Conservation (phyloP, 2,113 vertebrate species). For the Notarius lentiginosus region DNA sequence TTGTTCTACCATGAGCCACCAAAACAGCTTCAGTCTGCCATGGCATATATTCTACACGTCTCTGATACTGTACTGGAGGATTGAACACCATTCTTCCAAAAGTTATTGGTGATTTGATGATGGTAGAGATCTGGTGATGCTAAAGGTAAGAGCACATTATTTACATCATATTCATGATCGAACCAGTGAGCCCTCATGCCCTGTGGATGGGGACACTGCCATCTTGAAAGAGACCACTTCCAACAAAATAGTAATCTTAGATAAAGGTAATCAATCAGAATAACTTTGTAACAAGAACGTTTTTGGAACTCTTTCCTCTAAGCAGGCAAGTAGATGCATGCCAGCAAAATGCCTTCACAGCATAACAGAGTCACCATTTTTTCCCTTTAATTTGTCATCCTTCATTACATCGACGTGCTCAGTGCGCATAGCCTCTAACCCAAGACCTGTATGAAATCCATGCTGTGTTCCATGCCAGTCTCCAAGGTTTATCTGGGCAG, state of each 20-base stretch:
- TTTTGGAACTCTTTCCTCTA: background rate
- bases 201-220: background rate
- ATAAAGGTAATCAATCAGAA: background rate
- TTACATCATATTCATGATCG: background rate
- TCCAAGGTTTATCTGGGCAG: slow-evolving; percentile 27
- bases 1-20: background rate
- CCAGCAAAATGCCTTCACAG: background rate
- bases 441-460: slow-evolving; percentile 32
- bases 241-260: background rate
- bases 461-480: slow-evolving; percentile 26
- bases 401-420: slow-evolving; percentile 1
- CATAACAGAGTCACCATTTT: background rate
- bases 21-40: background rate
- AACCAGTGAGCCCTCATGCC: background rate
- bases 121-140: background rate
- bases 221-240: background rate
- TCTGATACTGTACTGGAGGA: background rate
- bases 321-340: background rate
- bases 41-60: background rate
- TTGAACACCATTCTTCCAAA: background rate
- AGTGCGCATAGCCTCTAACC: slow-evolving; percentile 40
- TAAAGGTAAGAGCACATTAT: background rate
- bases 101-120: background rate
- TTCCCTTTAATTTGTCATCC: background rate
- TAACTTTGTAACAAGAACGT: background rate